Evolutionary conservation across 2,113 vertebrate species (phyloP), one percentile per base, ranked within the genome.

Genomic region (Stictonetta naevosa): DNA sequence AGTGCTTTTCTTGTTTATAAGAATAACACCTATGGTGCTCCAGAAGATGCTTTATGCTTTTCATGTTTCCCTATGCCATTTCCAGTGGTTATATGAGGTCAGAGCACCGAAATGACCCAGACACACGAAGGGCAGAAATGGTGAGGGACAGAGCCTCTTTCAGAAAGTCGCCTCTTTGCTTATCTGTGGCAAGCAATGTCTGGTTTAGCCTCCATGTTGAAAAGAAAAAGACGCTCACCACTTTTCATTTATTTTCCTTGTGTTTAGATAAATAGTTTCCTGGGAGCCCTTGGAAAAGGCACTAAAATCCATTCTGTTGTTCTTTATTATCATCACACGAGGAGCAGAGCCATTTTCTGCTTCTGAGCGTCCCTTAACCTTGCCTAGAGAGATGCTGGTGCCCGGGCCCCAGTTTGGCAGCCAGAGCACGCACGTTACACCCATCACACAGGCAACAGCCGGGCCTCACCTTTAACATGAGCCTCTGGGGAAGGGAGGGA

Each of bases 41-140:
- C 60, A 31, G 59, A 10, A 15, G 81, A 2, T 10, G n/a, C 15
- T 58, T 50, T 7, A 8, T 9, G 81, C 46, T 36, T 50, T 25
- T 64, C 71, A n/a, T 15, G 11, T 40, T 33, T 34, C 14, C 21
- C 34, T 7, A 11, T 2, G 0, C 48, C 6, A 1, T 11, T 60
- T 28, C 38, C 84, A 40, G 33, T 0, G n/a, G 21, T 2, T 38
- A 40, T 1, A 13, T 69, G 96, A 8, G 98, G 98, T n/a, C 98
- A 98, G 84, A 95, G 97, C 44, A 94, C 96, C 93, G 97, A 34
- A 34, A 21, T 2, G 8, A 26, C 53, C 53, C 42, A 26, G 13
- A 78, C 2, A n/a, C 1, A 1, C 1, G 50, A 16, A n/a, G 71
- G 42, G 50, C 3, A 20, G 62, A 23, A 68, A 23, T 8, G 21